These are phyloP conservation scores for Rhamnusium bicolor DNA, from an alignment of 2,888 invertebrate genomes.

Conservation along the genomic window DNA sequence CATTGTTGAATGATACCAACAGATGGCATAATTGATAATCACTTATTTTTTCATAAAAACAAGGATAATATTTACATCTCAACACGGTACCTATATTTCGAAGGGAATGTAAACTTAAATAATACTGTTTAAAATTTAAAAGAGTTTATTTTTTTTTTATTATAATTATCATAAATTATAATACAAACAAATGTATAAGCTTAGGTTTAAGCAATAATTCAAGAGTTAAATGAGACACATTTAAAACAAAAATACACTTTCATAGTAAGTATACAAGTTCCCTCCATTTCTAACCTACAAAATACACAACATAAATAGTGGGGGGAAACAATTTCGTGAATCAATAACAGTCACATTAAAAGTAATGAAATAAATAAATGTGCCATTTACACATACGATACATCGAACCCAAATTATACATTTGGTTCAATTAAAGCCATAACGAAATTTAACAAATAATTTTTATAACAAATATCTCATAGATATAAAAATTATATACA, in stretches of 20 bases:
- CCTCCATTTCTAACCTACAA: constrained; percentile 53
- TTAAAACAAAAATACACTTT: constrained; percentile 59
- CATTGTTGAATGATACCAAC: too few relatives aligned
- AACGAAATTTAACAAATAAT: constrained; percentile 59
- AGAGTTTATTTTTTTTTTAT: constrained; percentile 58
- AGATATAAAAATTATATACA: constrained; percentile 45
- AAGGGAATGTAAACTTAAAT: neutral
- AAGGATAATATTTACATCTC: too few relatives aligned
- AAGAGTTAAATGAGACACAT: constrained; percentile 61
- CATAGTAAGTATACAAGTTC: constrained; percentile 56
- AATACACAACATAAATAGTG: constrained; percentile 56
- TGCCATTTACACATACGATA: constrained; percentile 56
- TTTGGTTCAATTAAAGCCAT: constrained; percentile 55
- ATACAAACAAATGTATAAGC: constrained; percentile 66
- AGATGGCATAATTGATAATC: too few relatives aligned
- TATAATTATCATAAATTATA: constrained; percentile 66
- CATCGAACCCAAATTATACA: constrained; percentile 42
- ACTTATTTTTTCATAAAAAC: too few relatives aligned
- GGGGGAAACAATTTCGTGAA: constrained; percentile 48
- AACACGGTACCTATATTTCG: too few relatives aligned
- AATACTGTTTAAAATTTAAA: constrained; percentile 57
- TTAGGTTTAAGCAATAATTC: constrained; percentile 64
- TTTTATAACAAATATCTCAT: constrained; percentile 39
- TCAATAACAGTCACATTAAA: constrained; percentile 34
- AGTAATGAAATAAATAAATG: constrained; percentile 55